Base-by-base conservation (phyloP, 2,113 vertebrate genomes). In the Pseudorhombus dupliciocellatus region DNA sequence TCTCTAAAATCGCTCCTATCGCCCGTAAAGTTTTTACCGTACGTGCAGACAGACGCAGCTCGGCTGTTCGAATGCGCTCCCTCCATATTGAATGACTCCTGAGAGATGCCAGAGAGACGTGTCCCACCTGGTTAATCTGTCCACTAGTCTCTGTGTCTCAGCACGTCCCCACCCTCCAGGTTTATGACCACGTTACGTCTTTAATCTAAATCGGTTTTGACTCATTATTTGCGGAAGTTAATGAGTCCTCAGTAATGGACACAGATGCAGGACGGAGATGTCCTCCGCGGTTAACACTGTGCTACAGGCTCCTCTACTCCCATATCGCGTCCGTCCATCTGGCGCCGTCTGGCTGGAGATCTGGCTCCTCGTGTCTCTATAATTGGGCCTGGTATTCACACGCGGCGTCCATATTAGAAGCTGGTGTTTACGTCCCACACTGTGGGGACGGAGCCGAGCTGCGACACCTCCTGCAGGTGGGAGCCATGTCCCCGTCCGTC, bases 341-440 rank as follows among this genome's bases (percentile, higher is more conserved):
- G 82, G 64, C 2, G 8, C 72, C 7, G 54, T 77, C 73, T 83
- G 72, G 64, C 61, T 40, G 18, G 21, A 63, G 79, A 34, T 68
- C 58, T 75, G 59, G 63, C 30, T 62, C 57, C 37, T 66, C 57
- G 0, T 30, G 57, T 50, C 28, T 66, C 42, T 37, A 70, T 79
- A 66, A 71, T 24, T 34, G 57, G 66, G 58, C 20, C 65, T 67
- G 12, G 55, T 69, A 9, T 80, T 80, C 67, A 66, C 73, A 75
- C 20, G 0, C 52, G 46, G 66, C 58, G 52, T 72, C 52, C 42
- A 2, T 67, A 28, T 64, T 70, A 31, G 22, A 71, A 52, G 58
- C 40, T 34, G 51, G 63, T 72, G 71, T 81, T 80, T 79, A 66
- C 75, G 72, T 84, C 75, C 75, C 66, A 66, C 75, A 7, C 34